Evolutionary conservation across 2,797 vertebrate genomes (phyloP), one percentile per base, ranked within the genome.

Genomic region (Iguana delicatissima): DNA sequence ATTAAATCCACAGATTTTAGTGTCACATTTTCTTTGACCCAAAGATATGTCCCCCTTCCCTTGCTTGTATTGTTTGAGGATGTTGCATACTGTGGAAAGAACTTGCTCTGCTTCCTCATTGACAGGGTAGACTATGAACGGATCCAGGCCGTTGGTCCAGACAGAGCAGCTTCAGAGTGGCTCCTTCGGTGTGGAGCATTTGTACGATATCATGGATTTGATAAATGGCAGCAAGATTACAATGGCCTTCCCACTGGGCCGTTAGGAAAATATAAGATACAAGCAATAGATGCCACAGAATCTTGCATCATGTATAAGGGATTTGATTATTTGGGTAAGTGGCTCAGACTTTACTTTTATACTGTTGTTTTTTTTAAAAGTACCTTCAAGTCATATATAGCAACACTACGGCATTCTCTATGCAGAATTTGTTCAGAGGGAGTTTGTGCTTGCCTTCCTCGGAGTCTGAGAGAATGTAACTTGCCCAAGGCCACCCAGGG

Each of bases 261-360:
- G 0, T 81, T 98, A 92, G 98, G 97, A 83, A 97, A 97, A 86
- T 98, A 98, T 96, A 98, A 97, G 97, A 99, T 99, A 93, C 98
- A 99, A 96, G 98, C 95, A 0, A 99, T 99, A 0, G 97, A 99
- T 6, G 99, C 99, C 92, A 99, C 98, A 0, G 98, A 99, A 1
- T 99, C 99, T 29, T 99, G 99, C 97, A 99, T 99, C 97, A 99
- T 99, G 99, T 94, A 96, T 97, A 95, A 93, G 83, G 99, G 99
- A 59, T 99, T 99, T 84, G 99, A 99, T 89, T 97, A 99, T 91
- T 92, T 99, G 92, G 98, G 99, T 99, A 96, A 97, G 0, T 90
- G 38, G 74, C 6, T 22, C 22, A 87, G 26, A 42, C 32, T 18
- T 14, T 1, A 26, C 13, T 13, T 64, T 0, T 5, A 22, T 64